A percentile compares a stretch with the other conserved stretches of the same genome.
Conservation (phyloP, 2,797 vertebrate species). For the Neopelma chrysocephalum region DNA sequence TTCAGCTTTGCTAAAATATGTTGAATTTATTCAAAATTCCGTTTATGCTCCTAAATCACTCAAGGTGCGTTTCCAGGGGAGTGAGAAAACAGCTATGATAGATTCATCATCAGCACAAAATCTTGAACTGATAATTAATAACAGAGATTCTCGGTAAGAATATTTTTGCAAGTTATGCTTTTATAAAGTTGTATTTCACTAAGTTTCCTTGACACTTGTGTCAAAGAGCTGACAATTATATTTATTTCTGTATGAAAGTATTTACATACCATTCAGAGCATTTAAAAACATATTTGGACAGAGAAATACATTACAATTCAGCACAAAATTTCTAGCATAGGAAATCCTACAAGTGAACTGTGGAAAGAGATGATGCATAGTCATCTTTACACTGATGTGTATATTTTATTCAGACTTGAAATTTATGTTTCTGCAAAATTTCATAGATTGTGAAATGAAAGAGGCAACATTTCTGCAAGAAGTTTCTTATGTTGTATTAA, state of each 20-base stretch:
- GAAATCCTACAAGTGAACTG: not conserved
- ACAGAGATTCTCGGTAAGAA: conserved; percentile 88
- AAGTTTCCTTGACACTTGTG: not conserved
- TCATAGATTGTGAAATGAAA: not conserved
- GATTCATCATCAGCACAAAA: conserved; percentile 91
- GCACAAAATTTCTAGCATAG: not conserved
- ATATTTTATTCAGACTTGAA: not conserved
- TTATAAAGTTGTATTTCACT: not conserved
- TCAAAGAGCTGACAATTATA: not conserved
- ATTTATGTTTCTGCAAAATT: not conserved
- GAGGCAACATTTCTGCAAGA: not conserved
- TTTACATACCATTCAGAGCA: not conserved
- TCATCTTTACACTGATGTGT: not conserved
- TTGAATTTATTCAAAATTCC: conserved; percentile 94
- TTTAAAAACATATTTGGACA: not conserved
- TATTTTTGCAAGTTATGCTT: not conserved
- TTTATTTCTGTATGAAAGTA: not conserved
- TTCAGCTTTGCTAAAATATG: conserved; percentile 93
- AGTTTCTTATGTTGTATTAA: not conserved
- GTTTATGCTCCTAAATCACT: conserved; percentile 93
- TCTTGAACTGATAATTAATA: conserved; percentile 93
- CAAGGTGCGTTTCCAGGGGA: conserved; percentile 93
- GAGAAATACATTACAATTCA: not conserved
- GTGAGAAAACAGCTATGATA: conserved; percentile 96
- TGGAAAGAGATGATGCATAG: not conserved